phyloP scores from a whole-genome alignment of 2,797 vertebrate species.

The Pygocentrus nattereri region DNA sequence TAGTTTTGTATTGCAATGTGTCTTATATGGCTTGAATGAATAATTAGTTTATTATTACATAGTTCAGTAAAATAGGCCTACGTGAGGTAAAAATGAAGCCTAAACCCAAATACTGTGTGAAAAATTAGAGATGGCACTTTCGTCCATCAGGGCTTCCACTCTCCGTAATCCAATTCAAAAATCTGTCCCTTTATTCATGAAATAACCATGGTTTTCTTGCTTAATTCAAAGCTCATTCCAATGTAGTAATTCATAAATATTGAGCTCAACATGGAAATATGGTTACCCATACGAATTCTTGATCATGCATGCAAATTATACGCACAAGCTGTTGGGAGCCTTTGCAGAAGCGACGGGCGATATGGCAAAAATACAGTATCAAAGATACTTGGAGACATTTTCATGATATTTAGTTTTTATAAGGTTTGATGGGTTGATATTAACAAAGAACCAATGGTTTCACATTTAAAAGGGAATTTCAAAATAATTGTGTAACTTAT shows the following conservation, averaged over 20 bases:
- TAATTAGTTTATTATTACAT: too few species aligned
- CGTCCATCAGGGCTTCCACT: neutral
- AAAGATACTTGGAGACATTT: too few species aligned
- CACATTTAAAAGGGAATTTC: too few species aligned
- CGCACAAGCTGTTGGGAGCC: too few species aligned
- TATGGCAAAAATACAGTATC: too few species aligned
- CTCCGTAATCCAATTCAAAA: neutral
- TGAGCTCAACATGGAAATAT: neutral
- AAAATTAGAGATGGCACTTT: neutral
- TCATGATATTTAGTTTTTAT: too few species aligned
- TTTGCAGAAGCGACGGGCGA: neutral
- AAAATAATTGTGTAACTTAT: too few species aligned
- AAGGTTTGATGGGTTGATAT: too few species aligned
- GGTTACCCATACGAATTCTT: neutral
- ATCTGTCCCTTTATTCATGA: neutral
- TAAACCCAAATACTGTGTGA: neutral
- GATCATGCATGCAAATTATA: neutral
- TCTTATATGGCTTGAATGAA: too few species aligned
- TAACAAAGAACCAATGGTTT: too few species aligned
- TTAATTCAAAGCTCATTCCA: neutral
- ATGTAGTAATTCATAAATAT: constrained; percentile 4
- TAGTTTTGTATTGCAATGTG: too few species aligned
- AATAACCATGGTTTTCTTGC: neutral
- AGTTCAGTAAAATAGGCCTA: too few species aligned
- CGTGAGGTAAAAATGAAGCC: neutral